Conservation (phyloP, 2,113 vertebrate species). For the Lycaon pictus region DNA sequence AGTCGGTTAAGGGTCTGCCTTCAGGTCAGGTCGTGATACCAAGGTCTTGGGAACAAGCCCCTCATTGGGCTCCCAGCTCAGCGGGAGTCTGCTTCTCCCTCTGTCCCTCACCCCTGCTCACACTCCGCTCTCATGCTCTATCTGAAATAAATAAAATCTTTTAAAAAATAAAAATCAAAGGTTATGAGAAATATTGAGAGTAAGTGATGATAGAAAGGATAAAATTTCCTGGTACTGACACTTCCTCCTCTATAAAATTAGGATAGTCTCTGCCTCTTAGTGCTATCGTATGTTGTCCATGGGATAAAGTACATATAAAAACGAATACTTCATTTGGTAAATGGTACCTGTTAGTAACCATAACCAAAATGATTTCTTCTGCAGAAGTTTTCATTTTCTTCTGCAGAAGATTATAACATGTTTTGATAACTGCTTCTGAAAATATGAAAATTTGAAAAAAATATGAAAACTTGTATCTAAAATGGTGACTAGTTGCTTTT, state of each 20-base stretch:
- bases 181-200: slow-evolving; percentile 4
- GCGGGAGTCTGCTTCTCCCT: no score
- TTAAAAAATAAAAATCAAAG: slow-evolving; percentile 7
- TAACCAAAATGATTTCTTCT: slow-evolving; percentile 43
- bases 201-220: not conserved
- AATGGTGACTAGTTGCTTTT: not conserved
- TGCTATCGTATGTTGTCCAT: not conserved
- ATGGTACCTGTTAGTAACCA: slow-evolving; percentile 2
- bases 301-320: not conserved
- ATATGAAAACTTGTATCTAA: slow-evolving; percentile 24
- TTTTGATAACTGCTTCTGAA: slow-evolving; percentile 17
- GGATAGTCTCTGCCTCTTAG: not conserved
- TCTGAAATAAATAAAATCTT: no score
- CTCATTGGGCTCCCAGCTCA: no score
- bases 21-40: no score
- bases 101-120: no score
- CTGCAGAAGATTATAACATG: not conserved
- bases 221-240: not conserved
- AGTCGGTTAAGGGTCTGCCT: no score
- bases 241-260: not conserved
- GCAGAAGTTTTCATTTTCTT: not conserved
- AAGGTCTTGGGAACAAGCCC: no score
- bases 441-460: slow-evolving; percentile 34
- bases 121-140: no score
- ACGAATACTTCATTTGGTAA: not conserved